Conservation (phyloP, 2,113 vertebrate genomes). For the Narcine bancroftii region DNA sequence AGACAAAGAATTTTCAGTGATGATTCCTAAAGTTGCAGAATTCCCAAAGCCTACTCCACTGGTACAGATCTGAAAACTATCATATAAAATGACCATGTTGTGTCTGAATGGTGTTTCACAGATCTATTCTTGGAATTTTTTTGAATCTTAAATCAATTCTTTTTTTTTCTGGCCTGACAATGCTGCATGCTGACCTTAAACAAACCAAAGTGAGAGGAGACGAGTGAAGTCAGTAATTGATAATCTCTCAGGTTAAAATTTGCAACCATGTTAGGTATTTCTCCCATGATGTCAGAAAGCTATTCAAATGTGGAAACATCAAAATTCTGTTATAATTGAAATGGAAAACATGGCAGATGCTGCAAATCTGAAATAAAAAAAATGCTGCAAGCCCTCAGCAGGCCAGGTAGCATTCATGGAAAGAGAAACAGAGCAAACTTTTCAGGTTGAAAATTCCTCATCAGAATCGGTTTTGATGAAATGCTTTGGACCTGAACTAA, state of each 20-base stretch:
- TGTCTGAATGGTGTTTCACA: not conserved
- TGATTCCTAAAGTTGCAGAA: not conserved
- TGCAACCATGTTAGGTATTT: no score
- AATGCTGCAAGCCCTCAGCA: no score
- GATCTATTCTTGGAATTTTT: not conserved
- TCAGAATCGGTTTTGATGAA: no score
- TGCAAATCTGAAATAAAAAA: no score
- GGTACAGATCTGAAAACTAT: not conserved
- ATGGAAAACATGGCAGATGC: no score
- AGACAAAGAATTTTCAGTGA: constrained; percentile 7
- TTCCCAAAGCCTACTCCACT: not conserved
- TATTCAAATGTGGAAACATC: not conserved
- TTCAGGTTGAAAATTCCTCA: no score
- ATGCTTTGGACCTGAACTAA: no score
- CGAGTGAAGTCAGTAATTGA: no score
- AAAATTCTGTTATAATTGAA: not conserved
- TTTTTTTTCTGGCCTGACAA: not conserved
- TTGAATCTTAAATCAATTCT: constrained; percentile 24
- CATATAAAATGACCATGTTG: not conserved
- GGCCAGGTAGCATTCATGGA: no score
- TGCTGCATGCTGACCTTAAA: constrained; percentile 14
- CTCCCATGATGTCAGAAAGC: not conserved
- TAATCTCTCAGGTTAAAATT: no score
- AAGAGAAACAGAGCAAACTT: no score
- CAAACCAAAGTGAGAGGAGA: no score